phyloP scores from a whole-genome alignment of 2,113 vertebrate genomes.

The Heteronetta atricapilla region DNA sequence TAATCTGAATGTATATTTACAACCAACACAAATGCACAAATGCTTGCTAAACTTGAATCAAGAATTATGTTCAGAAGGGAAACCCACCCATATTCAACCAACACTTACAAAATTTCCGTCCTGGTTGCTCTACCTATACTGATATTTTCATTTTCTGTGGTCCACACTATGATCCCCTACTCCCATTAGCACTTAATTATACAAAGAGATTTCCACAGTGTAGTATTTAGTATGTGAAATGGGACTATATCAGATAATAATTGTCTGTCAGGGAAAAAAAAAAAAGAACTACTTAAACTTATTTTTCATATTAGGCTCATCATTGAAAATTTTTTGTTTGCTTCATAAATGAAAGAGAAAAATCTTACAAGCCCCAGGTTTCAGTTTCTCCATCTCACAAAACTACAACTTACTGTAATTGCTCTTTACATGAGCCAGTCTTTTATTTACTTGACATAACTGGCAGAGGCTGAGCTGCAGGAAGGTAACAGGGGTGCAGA shows the following conservation, averaged over 20 bases:
- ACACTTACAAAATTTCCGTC: background rate
- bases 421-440: background rate
- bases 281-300: background rate
- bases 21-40: background rate
- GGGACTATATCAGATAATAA: background rate
- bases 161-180: background rate
- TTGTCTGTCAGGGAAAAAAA: background rate
- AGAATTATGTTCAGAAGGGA: background rate
- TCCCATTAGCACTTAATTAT: background rate
- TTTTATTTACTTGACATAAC: background rate
- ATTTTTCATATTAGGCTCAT: background rate
- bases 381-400: background rate
- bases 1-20: background rate
- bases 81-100: background rate
- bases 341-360: background rate
- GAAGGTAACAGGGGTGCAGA: background rate
- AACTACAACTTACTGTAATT: background rate
- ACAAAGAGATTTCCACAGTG: background rate
- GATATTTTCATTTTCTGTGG: background rate
- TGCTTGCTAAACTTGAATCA: background rate
- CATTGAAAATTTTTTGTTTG: background rate
- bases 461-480: background rate
- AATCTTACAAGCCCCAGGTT: background rate
- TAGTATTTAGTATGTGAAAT: background rate
- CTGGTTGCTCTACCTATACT: background rate